These are phyloP conservation scores for Bombus consobrinus DNA, from an alignment of 1,140 invertebrate genomes.

Conservation along the genomic window DNA sequence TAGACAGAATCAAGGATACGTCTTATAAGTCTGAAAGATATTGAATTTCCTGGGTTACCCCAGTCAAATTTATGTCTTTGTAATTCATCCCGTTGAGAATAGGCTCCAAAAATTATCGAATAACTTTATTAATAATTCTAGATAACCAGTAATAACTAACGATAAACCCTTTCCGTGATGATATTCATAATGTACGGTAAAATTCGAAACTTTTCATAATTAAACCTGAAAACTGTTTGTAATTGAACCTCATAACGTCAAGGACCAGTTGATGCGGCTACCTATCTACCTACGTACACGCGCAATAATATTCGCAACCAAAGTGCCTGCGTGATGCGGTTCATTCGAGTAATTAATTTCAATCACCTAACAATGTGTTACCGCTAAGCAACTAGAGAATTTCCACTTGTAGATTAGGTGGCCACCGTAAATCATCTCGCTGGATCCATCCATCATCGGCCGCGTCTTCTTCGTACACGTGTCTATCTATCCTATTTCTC, in stretches of 20 bases:
- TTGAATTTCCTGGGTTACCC: neutral
- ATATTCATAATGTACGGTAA: too few relatives aligned
- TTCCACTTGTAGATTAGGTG: slow-evolving; percentile 38
- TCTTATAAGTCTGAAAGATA: neutral
- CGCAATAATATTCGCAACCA: neutral
- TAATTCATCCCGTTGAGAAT: neutral
- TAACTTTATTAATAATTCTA: too few relatives aligned
- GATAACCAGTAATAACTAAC: too few relatives aligned
- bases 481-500: slow-evolving; percentile 30
- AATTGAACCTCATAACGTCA: too few relatives aligned
- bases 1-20: too few relatives aligned
- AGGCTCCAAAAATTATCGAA: too few relatives aligned
- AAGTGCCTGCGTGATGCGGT: neutral
- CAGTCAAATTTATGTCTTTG: neutral
- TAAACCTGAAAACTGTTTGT: too few relatives aligned
- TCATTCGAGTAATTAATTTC: slow-evolving; percentile 44
- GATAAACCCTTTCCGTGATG: too few relatives aligned
- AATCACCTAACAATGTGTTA: slow-evolving; percentile 30
- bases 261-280: neutral
- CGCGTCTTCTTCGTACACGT: slow-evolving; percentile 24
- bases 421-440: slow-evolving; percentile 45
- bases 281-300: neutral
- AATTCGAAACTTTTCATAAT: too few relatives aligned
- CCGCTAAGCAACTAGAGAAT: slow-evolving; percentile 1
- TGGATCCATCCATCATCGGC: slow-evolving; percentile 40